These are phyloP conservation scores for Marisa cornuarietis DNA, from an alignment of 1,140 invertebrate species.

Conservation along the genomic window DNA sequence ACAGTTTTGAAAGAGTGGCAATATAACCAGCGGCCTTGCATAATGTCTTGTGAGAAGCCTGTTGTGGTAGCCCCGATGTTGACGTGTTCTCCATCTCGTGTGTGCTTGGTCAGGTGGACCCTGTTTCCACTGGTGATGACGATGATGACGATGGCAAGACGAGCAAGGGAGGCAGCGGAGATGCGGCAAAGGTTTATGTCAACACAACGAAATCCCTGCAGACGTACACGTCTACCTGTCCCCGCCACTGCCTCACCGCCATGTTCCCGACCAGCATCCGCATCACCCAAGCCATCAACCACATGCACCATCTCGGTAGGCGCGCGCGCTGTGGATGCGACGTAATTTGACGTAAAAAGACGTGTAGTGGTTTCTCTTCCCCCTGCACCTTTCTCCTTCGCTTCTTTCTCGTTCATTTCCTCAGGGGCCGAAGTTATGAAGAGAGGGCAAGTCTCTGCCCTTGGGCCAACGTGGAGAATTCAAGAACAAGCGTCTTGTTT, in stretches of 20 bases:
- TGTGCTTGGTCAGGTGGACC: slow-evolving; percentile 13
- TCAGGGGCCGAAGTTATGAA: too few species aligned
- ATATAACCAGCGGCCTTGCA: background rate
- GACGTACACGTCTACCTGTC: slow-evolving; percentile 24
- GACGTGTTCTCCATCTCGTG: background rate
- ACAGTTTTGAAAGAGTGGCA: too few species aligned
- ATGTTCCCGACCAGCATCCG: slow-evolving; percentile 34
- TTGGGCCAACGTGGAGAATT: too few species aligned
- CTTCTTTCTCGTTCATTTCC: too few species aligned
- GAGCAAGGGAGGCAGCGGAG: background rate
- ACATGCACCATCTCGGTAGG: slow-evolving; percentile 46
- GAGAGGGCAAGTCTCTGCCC: too few species aligned
- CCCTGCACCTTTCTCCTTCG: too few species aligned
- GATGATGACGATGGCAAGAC: background rate
- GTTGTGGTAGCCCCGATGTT: too few species aligned
- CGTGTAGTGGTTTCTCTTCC: too few species aligned
- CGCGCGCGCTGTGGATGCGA: too few species aligned
- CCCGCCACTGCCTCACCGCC: slow-evolving; percentile 31
- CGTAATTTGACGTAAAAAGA: too few species aligned
- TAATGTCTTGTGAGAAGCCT: background rate
- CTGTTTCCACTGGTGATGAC: background rate
- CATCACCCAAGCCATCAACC: slow-evolving; percentile 30
- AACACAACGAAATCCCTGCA: background rate
- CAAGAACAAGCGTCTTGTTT: too few species aligned
- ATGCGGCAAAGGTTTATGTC: background rate